phyloP scores from a whole-genome alignment of 2,797 vertebrate species.

The Takifugu ocellatus region DNA sequence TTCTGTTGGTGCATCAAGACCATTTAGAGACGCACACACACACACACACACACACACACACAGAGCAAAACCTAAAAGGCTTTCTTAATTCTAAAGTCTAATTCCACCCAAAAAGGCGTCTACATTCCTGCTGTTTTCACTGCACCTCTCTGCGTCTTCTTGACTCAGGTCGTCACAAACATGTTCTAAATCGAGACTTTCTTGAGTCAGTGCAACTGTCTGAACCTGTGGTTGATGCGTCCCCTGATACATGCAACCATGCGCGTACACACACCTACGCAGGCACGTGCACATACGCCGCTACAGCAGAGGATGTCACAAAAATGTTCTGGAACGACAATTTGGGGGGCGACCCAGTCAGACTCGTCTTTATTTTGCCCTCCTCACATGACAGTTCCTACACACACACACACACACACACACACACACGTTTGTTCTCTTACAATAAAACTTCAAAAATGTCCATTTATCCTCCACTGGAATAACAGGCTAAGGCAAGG shows the following conservation, averaged over 20 bases:
- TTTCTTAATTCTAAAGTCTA: not conserved
- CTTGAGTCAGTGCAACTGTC: constrained; percentile 52
- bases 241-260: constrained; percentile 25
- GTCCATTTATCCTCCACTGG: constrained; percentile 5
- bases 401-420: constrained; percentile 1
- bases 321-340: constrained; percentile 48
- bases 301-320: constrained; percentile 48
- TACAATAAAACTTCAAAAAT: not conserved
- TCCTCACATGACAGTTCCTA: not conserved
- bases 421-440: not conserved
- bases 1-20: not conserved
- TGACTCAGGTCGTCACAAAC: constrained; percentile 52
- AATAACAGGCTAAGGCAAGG: not conserved
- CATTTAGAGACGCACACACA: not conserved
- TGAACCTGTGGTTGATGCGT: constrained; percentile 13
- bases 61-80: not conserved
- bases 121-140: constrained; percentile 34
- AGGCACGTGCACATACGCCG: constrained; percentile 18
- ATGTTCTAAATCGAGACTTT: constrained; percentile 40
- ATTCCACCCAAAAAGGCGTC: too few relatives aligned
- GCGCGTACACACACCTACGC: constrained; percentile 9
- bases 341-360: constrained; percentile 49
- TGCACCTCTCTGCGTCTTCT: constrained; percentile 28
- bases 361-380: constrained; percentile 13
- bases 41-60: not conserved